These are phyloP conservation scores for Callochromis pleurospilus DNA, from an alignment of 2,113 vertebrate species.

Conservation along the genomic window DNA sequence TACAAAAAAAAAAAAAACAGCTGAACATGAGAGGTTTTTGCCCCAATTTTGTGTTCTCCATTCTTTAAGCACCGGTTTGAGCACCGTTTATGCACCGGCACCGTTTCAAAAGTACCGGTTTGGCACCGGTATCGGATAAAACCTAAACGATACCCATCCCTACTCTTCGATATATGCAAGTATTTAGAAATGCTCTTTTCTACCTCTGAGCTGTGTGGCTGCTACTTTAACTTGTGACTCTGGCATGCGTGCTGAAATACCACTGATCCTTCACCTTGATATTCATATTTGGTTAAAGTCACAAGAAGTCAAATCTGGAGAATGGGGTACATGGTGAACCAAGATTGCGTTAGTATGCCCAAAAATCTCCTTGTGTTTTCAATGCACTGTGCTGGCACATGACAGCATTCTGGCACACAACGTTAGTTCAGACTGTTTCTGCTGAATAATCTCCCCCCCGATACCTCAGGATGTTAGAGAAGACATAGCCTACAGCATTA, in stretches of 20 bases:
- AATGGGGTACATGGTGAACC: background rate
- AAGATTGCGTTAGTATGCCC: background rate
- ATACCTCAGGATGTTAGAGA: background rate
- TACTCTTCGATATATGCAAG: no score
- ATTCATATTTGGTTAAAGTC: background rate
- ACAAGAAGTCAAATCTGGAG: background rate
- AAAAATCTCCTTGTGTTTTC: background rate
- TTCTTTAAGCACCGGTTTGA: no score
- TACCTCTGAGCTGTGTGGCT: background rate
- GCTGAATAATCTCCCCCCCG: background rate
- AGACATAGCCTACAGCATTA: background rate
- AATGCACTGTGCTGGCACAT: background rate
- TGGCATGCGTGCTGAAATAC: background rate
- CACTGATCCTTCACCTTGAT: background rate
- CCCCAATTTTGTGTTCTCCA: no score
- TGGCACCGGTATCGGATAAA: no score
- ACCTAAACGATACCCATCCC: no score
- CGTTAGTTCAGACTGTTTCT: background rate
- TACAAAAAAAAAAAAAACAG: no score
- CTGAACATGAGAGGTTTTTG: no score
- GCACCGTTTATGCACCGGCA: no score
- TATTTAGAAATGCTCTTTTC: background rate
- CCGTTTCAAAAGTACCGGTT: no score
- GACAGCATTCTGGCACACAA: background rate
- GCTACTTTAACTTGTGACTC: background rate